Percentiles rank a stretch among this genome's conserved stretches.
phyloP scores from a whole-genome alignment of 2,888 invertebrate species.

The Sympetrum striolatum region DNA sequence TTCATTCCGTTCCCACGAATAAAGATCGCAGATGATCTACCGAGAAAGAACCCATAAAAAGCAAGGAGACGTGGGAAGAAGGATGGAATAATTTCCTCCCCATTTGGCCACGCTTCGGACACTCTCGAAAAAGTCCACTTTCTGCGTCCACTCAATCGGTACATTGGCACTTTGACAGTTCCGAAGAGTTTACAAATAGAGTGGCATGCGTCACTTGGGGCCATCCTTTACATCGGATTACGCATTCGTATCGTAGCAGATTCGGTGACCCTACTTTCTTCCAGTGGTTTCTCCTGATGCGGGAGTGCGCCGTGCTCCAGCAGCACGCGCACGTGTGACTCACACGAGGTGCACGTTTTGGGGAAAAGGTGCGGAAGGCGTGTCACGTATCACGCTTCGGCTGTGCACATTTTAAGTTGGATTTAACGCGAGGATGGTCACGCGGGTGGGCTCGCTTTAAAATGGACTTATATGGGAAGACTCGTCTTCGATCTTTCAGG shows the following conservation, averaged over 20 bases:
- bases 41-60: not conserved
- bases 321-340: not conserved
- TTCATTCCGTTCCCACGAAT: not conserved
- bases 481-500: not conserved
- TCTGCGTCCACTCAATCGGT: not conserved
- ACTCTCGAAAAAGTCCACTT: not conserved
- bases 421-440: not conserved
- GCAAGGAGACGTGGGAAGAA: not conserved
- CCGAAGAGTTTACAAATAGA: not conserved
- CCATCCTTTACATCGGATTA: not conserved
- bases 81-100: slow-evolving; percentile 14
- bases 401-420: not conserved
- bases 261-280: not conserved
- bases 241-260: not conserved
- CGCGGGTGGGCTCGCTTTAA: not conserved
- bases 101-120: slow-evolving; percentile 15
- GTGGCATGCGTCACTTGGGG: not conserved
- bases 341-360: not conserved
- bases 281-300: not conserved
- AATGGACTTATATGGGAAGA: not conserved
- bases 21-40: not conserved
- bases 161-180: not conserved
- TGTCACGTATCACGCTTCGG: not conserved
- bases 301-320: not conserved
- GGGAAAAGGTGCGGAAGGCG: not conserved